phyloP scores from a whole-genome alignment of 2,113 vertebrate genomes.

The Chrysochloris asiatica region DNA sequence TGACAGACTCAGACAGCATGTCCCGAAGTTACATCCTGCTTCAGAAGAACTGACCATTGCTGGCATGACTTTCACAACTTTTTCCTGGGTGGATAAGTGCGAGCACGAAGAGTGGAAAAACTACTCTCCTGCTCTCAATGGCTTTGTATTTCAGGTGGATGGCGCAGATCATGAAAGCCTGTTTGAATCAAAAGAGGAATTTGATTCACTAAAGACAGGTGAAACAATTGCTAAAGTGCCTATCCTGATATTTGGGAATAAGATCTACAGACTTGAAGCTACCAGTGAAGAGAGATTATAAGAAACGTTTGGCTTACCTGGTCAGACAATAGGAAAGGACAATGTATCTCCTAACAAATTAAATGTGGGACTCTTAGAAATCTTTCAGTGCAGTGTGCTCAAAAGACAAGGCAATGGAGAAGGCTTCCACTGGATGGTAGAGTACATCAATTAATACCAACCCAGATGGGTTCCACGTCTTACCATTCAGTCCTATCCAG shows the following conservation, averaged over 20 bases:
- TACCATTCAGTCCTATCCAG: conserved; percentile 82
- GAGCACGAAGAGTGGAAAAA: conserved; percentile 99
- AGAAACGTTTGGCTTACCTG: conserved; percentile 93
- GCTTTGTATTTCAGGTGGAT: conserved; percentile 98
- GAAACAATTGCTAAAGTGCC: conserved; percentile 86
- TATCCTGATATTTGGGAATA: conserved; percentile 98
- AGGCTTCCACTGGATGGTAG: conserved; percentile 98
- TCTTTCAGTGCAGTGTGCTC: conserved; percentile 99
- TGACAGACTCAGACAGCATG: conserved; percentile 97
- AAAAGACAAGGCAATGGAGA: conserved; percentile 98
- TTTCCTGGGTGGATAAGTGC: conserved; percentile 94
- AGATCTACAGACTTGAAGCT: conserved; percentile 97
- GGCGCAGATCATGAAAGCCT: conserved; percentile 92
- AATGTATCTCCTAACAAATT: conserved; percentile 93
- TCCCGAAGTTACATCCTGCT: conserved; percentile 97
- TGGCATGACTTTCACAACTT: conserved; percentile 99
- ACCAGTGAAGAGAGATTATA: conserved; percentile 96
- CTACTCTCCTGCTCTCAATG: conserved; percentile 98
- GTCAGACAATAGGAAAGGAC: conserved; percentile 98
- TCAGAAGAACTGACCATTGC: conserved; percentile 99
- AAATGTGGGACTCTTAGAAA: conserved; percentile 94
- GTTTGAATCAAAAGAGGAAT: conserved; percentile 96
- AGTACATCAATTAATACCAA: conserved; percentile 93
- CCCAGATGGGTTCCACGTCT: conserved; percentile 55
- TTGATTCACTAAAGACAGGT: conserved; percentile 96